These are phyloP conservation scores for Pelodiscus sinensis DNA, from an alignment of 2,113 vertebrate species.

Conservation along the genomic window DNA sequence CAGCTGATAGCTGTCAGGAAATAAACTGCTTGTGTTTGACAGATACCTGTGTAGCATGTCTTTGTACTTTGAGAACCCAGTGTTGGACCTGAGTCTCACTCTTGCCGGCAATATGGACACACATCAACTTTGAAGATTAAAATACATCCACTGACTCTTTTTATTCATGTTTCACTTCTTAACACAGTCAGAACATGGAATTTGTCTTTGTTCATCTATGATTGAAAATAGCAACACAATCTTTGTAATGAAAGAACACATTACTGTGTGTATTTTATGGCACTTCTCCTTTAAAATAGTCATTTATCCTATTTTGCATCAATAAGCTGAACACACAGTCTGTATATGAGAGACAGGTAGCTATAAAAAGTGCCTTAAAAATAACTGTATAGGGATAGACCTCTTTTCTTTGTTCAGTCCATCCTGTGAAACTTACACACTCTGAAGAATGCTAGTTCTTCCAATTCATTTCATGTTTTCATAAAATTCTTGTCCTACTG, in stretches of 20 bases:
- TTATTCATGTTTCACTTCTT: neutral
- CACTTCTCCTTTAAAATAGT: neutral
- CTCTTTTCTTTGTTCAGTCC: neutral
- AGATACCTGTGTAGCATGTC: no score
- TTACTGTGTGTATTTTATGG: neutral
- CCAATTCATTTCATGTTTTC: neutral
- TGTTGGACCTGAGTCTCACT: no score
- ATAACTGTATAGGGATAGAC: neutral
- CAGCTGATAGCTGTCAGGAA: no score
- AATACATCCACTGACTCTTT: neutral
- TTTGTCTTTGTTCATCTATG: neutral
- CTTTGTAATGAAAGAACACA: neutral
- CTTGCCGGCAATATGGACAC: no score
- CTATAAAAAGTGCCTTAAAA: neutral
- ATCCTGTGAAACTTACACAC: neutral
- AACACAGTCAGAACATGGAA: neutral
- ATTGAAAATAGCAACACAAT: neutral
- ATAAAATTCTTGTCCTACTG: neutral
- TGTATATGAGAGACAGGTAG: neutral
- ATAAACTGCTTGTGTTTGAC: no score
- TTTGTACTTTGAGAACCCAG: no score
- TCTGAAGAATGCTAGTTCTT: neutral
- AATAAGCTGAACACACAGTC: neutral
- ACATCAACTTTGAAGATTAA: neutral
- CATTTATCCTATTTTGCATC: neutral